These are phyloP conservation scores for Colletes collaris DNA, from an alignment of 2,888 invertebrate species.

Conservation along the genomic window DNA sequence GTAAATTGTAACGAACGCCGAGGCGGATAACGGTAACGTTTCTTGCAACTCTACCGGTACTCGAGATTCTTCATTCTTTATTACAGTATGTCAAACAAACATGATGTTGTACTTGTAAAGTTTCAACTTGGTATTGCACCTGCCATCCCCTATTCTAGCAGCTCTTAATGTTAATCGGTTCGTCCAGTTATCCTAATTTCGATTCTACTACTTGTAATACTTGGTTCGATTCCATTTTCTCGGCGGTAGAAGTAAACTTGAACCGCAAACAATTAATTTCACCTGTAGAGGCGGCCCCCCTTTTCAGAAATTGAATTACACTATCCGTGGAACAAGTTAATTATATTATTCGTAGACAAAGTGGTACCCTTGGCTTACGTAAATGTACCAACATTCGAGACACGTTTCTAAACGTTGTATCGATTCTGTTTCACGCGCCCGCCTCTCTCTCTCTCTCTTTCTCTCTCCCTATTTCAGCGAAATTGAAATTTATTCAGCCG, in stretches of 20 bases:
- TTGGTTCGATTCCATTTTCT: slow-evolving; percentile 16
- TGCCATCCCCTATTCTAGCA: too few species aligned
- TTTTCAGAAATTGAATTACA: slow-evolving; percentile 73
- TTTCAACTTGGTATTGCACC: too few species aligned
- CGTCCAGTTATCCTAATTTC: too few species aligned
- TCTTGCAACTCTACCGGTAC: not conserved
- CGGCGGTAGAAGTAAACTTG: not conserved
- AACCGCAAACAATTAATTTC: slow-evolving; percentile 69
- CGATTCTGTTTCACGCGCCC: slow-evolving; percentile 39
- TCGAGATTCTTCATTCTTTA: not conserved
- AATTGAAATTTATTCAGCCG: slow-evolving; percentile 73
- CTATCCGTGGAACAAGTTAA: slow-evolving; percentile 70
- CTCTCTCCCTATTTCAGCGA: slow-evolving; percentile 51
- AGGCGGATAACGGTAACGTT: not conserved
- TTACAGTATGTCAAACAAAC: too few species aligned
- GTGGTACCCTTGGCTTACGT: slow-evolving; percentile 63
- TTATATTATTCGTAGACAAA: slow-evolving; percentile 75
- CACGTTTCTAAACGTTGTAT: slow-evolving; percentile 69
- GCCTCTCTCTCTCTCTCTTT: not conserved
- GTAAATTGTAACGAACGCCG: slow-evolving; percentile 36
- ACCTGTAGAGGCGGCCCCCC: slow-evolving; percentile 58
- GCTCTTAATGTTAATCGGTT: too few species aligned
- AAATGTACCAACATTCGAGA: slow-evolving; percentile 72
- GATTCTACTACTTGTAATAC: slow-evolving; percentile 19
- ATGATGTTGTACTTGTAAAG: too few species aligned